Percentiles rank a stretch among this genome's conserved stretches.
These are phyloP conservation scores for Phylloscopus trochilus DNA, from an alignment of 2,113 vertebrate genomes.

Conservation along the genomic window DNA sequence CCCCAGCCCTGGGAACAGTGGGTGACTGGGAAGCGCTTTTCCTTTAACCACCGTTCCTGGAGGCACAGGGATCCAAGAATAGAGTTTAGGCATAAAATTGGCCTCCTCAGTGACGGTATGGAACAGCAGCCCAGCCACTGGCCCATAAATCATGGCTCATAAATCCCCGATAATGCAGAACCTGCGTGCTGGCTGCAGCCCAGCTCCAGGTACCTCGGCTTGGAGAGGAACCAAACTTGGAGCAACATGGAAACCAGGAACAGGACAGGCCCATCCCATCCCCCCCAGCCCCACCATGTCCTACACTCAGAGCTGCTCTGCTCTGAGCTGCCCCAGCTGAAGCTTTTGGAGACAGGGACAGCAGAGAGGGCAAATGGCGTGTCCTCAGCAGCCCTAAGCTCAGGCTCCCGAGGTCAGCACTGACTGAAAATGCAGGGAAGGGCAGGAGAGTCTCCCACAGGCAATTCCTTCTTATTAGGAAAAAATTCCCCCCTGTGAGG, in stretches of 20 bases:
- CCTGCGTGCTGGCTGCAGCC: background rate
- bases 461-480: background rate
- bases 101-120: constrained; percentile 16
- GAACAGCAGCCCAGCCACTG: constrained; percentile 9
- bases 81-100: constrained; percentile 51
- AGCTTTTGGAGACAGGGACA: background rate
- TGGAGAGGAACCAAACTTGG: background rate
- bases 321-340: background rate
- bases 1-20: background rate
- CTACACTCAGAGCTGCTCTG: background rate
- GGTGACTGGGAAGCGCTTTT: background rate
- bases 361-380: background rate
- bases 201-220: constrained; percentile 4
- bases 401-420: background rate
- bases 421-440: background rate
- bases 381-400: background rate
- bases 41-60: background rate
- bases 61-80: constrained; percentile 43
- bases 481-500: background rate
- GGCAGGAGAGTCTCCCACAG: rapidly evolving
- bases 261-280: background rate
- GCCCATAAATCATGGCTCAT: constrained; percentile 57
- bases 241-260: background rate
- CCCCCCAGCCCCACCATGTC: background rate
- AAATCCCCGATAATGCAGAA: constrained; percentile 47